These are phyloP conservation scores for Pampusana beccarii DNA, from an alignment of 2,113 vertebrate species.

Conservation along the genomic window DNA sequence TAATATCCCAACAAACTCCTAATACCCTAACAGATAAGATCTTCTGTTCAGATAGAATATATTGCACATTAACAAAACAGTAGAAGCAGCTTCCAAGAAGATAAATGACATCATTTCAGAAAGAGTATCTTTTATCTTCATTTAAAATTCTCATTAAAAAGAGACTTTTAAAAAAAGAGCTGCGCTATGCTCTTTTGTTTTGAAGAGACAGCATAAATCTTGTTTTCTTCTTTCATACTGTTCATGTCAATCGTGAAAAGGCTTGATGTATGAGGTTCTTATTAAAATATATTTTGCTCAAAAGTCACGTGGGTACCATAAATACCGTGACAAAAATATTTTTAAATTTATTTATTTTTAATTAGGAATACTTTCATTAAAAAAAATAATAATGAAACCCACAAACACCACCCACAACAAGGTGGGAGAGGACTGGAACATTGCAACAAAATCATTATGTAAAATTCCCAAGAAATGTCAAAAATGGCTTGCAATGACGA, in stretches of 20 bases:
- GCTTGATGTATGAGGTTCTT: neutral
- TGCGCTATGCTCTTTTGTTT: slow-evolving; percentile 13
- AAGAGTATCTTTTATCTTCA: slow-evolving; percentile 10
- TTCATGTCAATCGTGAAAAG: neutral
- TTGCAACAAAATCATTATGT: neutral
- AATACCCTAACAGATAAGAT: neutral
- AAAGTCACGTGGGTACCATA: neutral
- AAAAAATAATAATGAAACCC: neutral
- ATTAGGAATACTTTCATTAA: neutral
- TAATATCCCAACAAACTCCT: slow-evolving; percentile 1
- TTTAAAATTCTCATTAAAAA: slow-evolving; percentile 32
- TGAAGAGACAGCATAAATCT: slow-evolving; percentile 23
- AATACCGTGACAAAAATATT: neutral
- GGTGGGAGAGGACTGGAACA: neutral
- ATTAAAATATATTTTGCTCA: neutral
- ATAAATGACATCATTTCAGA: slow-evolving; percentile 27
- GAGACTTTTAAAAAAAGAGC: neutral
- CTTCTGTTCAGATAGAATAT: neutral
- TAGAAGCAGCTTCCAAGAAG: neutral
- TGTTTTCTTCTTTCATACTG: slow-evolving; percentile 10
- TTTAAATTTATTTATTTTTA: neutral
- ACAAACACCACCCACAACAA: neutral
- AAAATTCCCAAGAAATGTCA: neutral
- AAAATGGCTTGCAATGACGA: neutral
- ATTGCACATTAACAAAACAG: slow-evolving; percentile 6